A percentile compares a stretch with the other conserved stretches of the same genome.
Evolutionary conservation across 1,140 invertebrate species (phyloP).

Genomic region (Phenacoccus solenopsis): DNA sequence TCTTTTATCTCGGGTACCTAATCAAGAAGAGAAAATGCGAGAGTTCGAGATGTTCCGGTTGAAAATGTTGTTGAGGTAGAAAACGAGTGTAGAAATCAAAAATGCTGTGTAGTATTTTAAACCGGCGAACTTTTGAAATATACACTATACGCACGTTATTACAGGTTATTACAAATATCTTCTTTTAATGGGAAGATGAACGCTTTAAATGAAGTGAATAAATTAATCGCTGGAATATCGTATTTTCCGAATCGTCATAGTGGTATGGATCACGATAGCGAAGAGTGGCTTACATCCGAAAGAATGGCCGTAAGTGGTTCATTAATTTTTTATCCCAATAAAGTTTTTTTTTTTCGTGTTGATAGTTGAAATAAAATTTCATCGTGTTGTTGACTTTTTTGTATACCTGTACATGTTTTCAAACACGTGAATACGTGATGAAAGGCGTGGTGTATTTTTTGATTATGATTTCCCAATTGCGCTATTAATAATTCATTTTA

Average conservation of each 20-base stretch:
- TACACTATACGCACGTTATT: too few relatives aligned
- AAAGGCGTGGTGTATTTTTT: too few relatives aligned
- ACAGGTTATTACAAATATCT: slow-evolving; percentile 82
- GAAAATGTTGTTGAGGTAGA: slow-evolving; percentile 78
- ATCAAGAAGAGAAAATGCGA: slow-evolving; percentile 71
- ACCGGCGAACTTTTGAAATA: too few relatives aligned
- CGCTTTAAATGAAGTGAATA: slow-evolving; percentile 96
- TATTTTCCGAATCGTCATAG: slow-evolving; percentile 67
- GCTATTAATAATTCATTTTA: too few relatives aligned
- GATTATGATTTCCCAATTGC: too few relatives aligned
- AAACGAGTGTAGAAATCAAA: neutral
- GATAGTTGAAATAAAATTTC: neutral
- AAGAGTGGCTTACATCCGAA: slow-evolving; percentile 87
- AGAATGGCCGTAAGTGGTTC: slow-evolving; percentile 69
- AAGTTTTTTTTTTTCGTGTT: neutral
- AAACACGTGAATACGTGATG: too few relatives aligned
- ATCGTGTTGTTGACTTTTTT: neutral
- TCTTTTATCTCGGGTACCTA: slow-evolving; percentile 61
- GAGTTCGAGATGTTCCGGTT: slow-evolving; percentile 88
- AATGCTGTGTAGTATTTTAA: neutral
- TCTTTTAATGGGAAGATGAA: slow-evolving; percentile 99
- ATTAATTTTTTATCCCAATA: neutral
- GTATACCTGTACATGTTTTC: neutral
- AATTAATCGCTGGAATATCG: slow-evolving; percentile 81
- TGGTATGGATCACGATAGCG: slow-evolving; percentile 52